Percentiles rank a stretch among this genome's conserved stretches.
These are phyloP conservation scores for Echiichthys vipera DNA, from an alignment of 2,797 vertebrate species.

Conservation along the genomic window DNA sequence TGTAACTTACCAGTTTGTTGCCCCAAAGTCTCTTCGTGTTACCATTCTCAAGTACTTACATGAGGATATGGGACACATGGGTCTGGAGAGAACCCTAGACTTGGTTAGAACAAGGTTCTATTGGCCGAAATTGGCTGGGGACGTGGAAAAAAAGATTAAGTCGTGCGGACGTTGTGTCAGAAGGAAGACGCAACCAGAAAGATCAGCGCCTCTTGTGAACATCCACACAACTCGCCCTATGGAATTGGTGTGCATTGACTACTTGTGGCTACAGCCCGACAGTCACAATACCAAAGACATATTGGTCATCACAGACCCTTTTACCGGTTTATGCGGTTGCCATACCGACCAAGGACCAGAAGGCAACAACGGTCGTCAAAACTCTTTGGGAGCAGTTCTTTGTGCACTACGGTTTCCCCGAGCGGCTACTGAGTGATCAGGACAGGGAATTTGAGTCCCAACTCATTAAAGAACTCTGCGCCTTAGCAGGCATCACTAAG, in stretches of 20 bases:
- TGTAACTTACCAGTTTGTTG: neutral
- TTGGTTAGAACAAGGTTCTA: neutral
- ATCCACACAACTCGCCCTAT: slow-evolving; percentile 17
- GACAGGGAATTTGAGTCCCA: neutral
- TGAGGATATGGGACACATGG: slow-evolving; percentile 9
- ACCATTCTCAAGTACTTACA: neutral
- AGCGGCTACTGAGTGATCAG: neutral
- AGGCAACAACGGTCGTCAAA: neutral
- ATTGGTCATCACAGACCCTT: slow-evolving; percentile 5
- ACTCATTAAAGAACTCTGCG: neutral
- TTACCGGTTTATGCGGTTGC: neutral
- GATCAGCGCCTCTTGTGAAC: neutral
- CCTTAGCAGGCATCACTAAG: neutral
- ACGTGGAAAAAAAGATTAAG: neutral
- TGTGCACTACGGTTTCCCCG: neutral
- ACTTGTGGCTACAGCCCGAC: slow-evolving; percentile 3
- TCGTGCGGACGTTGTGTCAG: slow-evolving; percentile 5
- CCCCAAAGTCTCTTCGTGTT: neutral
- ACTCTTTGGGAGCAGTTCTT: slow-evolving; percentile 11
- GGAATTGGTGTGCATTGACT: slow-evolving; percentile 15
- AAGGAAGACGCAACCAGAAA: slow-evolving; percentile 16
- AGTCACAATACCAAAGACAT: slow-evolving; percentile 1
- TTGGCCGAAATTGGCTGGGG: neutral
- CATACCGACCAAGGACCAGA: neutral
- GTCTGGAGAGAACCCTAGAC: neutral